Conservation (phyloP, 2,888 invertebrate species). For the Arrhopalites spinosus region DNA sequence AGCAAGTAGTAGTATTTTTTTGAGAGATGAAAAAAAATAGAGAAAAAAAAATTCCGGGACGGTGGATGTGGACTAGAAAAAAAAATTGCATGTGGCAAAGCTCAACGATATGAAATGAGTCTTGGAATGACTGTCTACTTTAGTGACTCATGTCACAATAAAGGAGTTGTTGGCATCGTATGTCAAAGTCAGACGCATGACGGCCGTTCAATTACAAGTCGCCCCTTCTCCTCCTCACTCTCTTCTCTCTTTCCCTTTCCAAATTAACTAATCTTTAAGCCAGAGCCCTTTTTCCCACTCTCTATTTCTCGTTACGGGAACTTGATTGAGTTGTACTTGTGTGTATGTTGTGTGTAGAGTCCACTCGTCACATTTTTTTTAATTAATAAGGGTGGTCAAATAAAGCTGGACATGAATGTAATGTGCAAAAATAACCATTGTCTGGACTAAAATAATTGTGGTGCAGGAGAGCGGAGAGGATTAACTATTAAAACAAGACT, state of each 20-base stretch:
- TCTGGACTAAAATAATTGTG: too few relatives aligned
- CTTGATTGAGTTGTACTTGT: not conserved
- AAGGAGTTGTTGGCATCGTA: conserved; percentile 36
- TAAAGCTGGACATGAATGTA: not conserved
- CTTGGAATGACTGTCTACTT: conserved; percentile 14
- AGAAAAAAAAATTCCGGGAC: not conserved
- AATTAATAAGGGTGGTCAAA: not conserved
- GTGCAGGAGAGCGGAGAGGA: too few relatives aligned
- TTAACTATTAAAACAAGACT: too few relatives aligned
- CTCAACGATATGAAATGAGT: conserved; percentile 21
- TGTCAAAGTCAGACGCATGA: conserved; percentile 42
- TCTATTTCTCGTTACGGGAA: not conserved
- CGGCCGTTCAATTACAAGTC: conserved; percentile 38
- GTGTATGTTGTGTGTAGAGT: too few relatives aligned
- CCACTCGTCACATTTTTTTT: not conserved
- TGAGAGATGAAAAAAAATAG: not conserved
- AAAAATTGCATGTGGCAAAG: conserved; percentile 3
- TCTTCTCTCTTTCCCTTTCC: not conserved
- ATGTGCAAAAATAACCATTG: not conserved
- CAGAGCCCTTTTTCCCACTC: not conserved
- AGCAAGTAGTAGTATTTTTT: not conserved
- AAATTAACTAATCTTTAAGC: conserved; percentile 38
- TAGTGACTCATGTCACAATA: conserved; percentile 41
- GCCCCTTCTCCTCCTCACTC: conserved; percentile 2
- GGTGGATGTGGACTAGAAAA: not conserved